Conservation (phyloP, 1,140 invertebrate species). For the Brachionus rubens region DNA sequence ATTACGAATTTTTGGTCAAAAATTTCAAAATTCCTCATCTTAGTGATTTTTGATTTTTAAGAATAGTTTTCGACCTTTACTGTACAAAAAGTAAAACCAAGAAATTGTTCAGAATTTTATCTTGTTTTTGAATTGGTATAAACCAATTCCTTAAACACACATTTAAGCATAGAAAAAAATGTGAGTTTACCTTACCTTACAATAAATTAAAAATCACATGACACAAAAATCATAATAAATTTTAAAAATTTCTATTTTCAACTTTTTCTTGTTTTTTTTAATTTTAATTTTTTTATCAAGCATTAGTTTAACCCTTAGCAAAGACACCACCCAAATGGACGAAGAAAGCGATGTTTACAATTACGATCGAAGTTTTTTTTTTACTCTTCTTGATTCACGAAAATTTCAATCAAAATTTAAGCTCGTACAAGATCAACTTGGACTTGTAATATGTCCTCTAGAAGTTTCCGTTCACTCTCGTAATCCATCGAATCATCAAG, state of each 20-base stretch:
- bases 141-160: too few species aligned
- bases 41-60: too few species aligned
- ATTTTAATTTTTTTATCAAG: not conserved
- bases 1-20: too few species aligned
- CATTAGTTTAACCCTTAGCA: too few species aligned
- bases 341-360: constrained; percentile 25
- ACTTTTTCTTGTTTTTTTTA: not conserved
- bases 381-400: constrained; percentile 16
- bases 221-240: not conserved
- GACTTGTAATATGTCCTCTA: constrained; percentile 31
- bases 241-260: not conserved
- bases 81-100: too few species aligned
- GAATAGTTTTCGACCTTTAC: too few species aligned
- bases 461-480: not conserved
- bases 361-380: constrained; percentile 22
- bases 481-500: not conserved
- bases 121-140: too few species aligned
- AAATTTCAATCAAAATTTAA: constrained; percentile 32
- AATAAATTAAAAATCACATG: too few species aligned
- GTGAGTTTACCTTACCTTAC: too few species aligned
- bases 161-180: too few species aligned
- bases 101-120: too few species aligned
- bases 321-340: not conserved
- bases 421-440: not conserved
- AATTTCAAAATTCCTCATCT: too few species aligned